These are phyloP conservation scores for Octomys mimax DNA, from an alignment of 2,797 vertebrate genomes.

Conservation along the genomic window DNA sequence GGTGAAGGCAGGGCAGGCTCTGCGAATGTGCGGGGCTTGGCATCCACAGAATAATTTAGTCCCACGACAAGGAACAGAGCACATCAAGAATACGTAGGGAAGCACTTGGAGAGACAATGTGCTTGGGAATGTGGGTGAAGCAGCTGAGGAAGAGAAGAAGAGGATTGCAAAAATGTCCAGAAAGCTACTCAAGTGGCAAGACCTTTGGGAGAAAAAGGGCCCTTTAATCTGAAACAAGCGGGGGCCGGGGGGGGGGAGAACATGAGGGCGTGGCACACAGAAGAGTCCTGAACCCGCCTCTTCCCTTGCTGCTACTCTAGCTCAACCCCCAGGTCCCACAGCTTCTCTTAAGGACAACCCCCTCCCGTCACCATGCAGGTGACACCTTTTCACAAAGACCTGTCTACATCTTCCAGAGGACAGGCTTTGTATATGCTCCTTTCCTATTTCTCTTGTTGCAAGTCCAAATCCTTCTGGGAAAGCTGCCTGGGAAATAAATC, in stretches of 20 bases:
- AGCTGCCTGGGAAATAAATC: background rate
- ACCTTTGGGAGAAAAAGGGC: background rate
- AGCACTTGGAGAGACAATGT: background rate
- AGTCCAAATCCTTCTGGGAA: slow-evolving; percentile 4
- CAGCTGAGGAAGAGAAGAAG: background rate
- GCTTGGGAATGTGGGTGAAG: background rate
- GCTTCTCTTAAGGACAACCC: background rate
- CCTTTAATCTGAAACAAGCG: background rate
- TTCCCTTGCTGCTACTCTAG: background rate
- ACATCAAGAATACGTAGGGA: background rate
- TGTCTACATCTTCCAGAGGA: background rate
- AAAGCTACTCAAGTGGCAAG: background rate
- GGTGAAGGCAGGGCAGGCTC: background rate
- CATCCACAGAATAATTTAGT: background rate
- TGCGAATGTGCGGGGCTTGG: background rate
- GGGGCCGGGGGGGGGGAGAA: background rate
- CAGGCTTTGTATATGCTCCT: background rate
- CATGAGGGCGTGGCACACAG: background rate
- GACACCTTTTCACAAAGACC: background rate
- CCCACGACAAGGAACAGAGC: background rate
- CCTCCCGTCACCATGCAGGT: background rate
- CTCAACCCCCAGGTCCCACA: background rate
- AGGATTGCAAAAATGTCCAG: background rate
- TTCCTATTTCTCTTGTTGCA: background rate
- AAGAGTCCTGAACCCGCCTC: background rate